Evolutionary conservation across 2,888 invertebrate species (phyloP).

Genomic region (Antheraea assamensis): DNA sequence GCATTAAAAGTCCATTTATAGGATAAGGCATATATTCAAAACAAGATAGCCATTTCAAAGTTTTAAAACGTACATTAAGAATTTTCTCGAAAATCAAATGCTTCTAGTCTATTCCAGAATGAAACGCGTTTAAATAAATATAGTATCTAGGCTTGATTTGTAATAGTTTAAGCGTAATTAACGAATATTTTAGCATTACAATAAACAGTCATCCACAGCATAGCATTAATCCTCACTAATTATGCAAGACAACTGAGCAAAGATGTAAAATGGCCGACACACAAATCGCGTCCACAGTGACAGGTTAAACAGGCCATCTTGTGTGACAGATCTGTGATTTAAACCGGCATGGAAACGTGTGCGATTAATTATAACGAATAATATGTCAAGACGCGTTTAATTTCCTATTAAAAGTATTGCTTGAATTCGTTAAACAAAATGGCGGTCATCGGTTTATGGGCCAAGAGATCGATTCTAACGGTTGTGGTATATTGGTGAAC

Average conservation of each 20-base stretch:
- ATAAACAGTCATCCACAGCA: constrained; percentile 59
- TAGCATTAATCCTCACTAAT: constrained; percentile 79
- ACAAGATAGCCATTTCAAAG: neutral
- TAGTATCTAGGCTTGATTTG: neutral
- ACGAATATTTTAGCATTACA: constrained; percentile 14
- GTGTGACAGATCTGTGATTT: constrained; percentile 77
- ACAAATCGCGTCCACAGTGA: constrained; percentile 78
- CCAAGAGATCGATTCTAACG: neutral
- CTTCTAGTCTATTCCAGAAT: neutral
- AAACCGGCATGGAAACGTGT: constrained; percentile 67
- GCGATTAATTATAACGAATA: constrained; percentile 77
- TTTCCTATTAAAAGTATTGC: constrained; percentile 70
- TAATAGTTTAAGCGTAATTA: constrained; percentile 1
- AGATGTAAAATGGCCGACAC: constrained; percentile 76
- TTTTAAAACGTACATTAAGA: neutral
- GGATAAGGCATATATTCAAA: neutral
- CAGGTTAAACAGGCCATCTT: constrained; percentile 78
- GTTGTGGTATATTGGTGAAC: too few species aligned
- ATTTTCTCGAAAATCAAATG: neutral
- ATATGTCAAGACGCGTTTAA: constrained; percentile 74
- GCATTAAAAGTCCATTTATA: neutral
- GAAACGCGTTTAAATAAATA: neutral
- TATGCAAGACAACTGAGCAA: constrained; percentile 76
- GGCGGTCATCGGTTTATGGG: constrained; percentile 13
- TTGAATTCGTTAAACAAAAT: constrained; percentile 24